Base-by-base conservation (phyloP, 2,797 vertebrate species). In the Melanotaenia maccullochi region DNA sequence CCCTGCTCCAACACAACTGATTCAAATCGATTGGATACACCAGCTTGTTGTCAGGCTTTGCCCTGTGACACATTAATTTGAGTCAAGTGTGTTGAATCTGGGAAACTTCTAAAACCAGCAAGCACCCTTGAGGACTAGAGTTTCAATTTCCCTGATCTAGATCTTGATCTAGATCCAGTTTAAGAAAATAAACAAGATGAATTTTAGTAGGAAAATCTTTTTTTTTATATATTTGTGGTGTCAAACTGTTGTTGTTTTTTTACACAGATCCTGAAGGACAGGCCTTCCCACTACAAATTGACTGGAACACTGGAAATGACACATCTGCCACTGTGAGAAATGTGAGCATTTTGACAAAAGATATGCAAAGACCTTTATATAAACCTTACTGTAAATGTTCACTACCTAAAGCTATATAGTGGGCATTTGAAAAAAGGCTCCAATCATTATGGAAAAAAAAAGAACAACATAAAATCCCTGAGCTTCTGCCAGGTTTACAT, bases 191-290 rank as follows among this genome's bases (percentile, higher is more conserved):
- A 38, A 60, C 44, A 68, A 13, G 11, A 54, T 57, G 24, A 9
- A 51, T 60, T 82, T 67, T 61, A 3, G 38, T 40, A 1, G 32
- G 22, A 16, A 51, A 47, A 49, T 9, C 25, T 42, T 20, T 8
- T 68, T n/a, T 20, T 8, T 68, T n/a, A 9, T 25, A 14, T 55
- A 28, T 40, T n/a, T 64, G 2, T 32, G 11, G 1, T 73, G 54
- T 76, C 61, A 80, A 77, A 71, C 44, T 44, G 44, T 56, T 54
- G n/a, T 71, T 16, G 59, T 12, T 49, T 62, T 68, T 72, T 56
- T 44, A 65, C 59, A 68, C n/a, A 56, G 24, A 52, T 60, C 49
- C 71, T 51, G 60, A 75, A 66, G 67, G 68, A 4, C 55, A 56
- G 59, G 38, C 25, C 71, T 42, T 55, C 9, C n/a, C 16, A 59